These are phyloP conservation scores for Alectoris magna DNA, from an alignment of 2,797 vertebrate genomes.

Conservation along the genomic window DNA sequence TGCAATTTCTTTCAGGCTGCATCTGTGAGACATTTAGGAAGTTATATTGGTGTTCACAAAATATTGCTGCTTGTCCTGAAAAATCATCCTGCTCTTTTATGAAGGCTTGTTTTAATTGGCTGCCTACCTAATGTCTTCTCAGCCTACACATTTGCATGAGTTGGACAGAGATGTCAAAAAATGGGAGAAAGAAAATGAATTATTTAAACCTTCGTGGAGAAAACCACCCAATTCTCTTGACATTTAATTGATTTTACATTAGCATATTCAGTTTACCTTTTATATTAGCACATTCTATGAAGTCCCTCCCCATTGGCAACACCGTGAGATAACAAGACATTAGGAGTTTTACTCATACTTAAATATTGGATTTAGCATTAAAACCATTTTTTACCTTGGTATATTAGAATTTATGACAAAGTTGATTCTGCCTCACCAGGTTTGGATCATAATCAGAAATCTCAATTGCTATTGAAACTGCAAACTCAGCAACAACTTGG, in stretches of 20 bases:
- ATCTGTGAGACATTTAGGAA: conserved; percentile 73
- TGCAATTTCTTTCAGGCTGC: conserved; percentile 55
- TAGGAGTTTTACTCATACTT: not conserved
- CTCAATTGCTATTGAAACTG: not conserved
- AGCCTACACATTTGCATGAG: conserved; percentile 45
- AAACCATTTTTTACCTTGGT: not conserved
- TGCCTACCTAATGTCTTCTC: conserved; percentile 42
- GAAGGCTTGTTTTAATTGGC: conserved; percentile 57
- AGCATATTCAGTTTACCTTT: not conserved
- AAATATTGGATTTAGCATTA: not conserved
- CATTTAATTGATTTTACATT: not conserved
- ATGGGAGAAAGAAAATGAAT: conserved; percentile 46
- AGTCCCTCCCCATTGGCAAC: not conserved
- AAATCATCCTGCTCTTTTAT: conserved; percentile 58
- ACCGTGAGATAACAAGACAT: not conserved
- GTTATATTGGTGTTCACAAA: conserved; percentile 59
- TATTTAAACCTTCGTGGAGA: conserved; percentile 22
- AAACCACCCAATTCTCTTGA: not conserved
- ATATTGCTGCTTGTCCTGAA: conserved; percentile 55
- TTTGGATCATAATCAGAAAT: not conserved
- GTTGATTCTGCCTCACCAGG: not conserved
- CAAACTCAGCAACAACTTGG: not conserved
- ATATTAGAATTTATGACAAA: not conserved
- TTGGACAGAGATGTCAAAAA: conserved; percentile 50
- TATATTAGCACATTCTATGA: not conserved